Conservation (phyloP, 2,888 invertebrate genomes). For the Charanyca ferruginea region DNA sequence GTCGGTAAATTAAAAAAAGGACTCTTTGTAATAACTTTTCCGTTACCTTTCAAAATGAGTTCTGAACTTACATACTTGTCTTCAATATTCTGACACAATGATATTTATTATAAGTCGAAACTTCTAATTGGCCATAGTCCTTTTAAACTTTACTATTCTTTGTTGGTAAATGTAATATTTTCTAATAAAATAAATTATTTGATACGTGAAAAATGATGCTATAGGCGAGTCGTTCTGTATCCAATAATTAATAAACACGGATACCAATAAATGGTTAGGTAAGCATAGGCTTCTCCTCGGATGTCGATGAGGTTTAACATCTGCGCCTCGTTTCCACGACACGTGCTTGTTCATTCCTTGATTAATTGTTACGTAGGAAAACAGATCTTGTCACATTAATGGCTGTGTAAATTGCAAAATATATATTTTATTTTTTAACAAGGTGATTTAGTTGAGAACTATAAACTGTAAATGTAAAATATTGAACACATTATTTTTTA, state of each 20-base stretch:
- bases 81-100: too few species aligned
- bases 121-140: too few species aligned
- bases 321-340: constrained; percentile 30
- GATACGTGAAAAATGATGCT: background rate
- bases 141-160: too few species aligned
- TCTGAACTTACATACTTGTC: too few species aligned
- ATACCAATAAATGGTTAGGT: constrained; percentile 27
- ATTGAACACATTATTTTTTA: too few species aligned
- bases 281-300: constrained; percentile 20
- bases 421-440: background rate
- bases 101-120: too few species aligned
- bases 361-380: constrained; percentile 39
- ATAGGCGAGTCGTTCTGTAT: background rate
- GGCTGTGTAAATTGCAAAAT: background rate
- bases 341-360: constrained; percentile 35
- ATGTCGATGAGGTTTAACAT: background rate
- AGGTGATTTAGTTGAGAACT: too few species aligned
- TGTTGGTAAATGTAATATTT: too few species aligned
- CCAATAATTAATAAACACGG: background rate
- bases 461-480: too few species aligned
- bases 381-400: constrained; percentile 15
- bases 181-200: background rate
- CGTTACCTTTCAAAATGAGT: too few species aligned
- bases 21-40: too few species aligned
- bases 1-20: too few species aligned